Conservation (phyloP, 2,888 invertebrate genomes). For the Drosophila sordidula region DNA sequence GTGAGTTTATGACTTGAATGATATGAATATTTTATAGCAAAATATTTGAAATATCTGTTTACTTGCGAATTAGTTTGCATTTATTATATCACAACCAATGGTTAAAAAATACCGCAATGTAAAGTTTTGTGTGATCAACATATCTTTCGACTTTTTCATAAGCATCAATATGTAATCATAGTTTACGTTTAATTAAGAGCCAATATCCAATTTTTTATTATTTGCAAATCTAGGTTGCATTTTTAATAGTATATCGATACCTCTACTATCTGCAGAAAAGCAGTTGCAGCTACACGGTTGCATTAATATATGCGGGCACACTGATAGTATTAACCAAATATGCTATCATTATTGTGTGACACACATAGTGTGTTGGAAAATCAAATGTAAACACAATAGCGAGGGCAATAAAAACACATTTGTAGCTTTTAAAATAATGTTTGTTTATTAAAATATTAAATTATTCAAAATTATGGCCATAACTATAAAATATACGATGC, state of each 20-base stretch:
- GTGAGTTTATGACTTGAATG: background rate
- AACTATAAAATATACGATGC: background rate
- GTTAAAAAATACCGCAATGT: background rate
- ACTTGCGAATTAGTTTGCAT: no score
- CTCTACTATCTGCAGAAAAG: background rate
- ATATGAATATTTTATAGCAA: background rate
- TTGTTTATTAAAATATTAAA: slow-evolving; percentile 35
- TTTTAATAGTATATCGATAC: background rate
- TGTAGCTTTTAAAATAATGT: slow-evolving; percentile 10
- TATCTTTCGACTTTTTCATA: background rate
- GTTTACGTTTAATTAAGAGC: background rate
- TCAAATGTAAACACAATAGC: slow-evolving; percentile 13
- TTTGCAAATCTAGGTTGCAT: background rate
- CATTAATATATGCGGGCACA: slow-evolving; percentile 29
- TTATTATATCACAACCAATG: no score
- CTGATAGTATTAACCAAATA: slow-evolving; percentile 2
- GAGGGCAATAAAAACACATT: slow-evolving; percentile 38
- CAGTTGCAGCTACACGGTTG: slow-evolving; percentile 9
- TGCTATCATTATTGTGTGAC: slow-evolving; percentile 2
- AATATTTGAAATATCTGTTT: background rate
- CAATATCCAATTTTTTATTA: background rate
- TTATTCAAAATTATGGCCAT: slow-evolving; percentile 1
- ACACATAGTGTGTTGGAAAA: slow-evolving; percentile 23
- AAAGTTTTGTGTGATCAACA: no score
- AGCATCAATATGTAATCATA: background rate